phyloP scores from a whole-genome alignment of 2,113 vertebrate genomes.

The Pontoporia blainvillei region DNA sequence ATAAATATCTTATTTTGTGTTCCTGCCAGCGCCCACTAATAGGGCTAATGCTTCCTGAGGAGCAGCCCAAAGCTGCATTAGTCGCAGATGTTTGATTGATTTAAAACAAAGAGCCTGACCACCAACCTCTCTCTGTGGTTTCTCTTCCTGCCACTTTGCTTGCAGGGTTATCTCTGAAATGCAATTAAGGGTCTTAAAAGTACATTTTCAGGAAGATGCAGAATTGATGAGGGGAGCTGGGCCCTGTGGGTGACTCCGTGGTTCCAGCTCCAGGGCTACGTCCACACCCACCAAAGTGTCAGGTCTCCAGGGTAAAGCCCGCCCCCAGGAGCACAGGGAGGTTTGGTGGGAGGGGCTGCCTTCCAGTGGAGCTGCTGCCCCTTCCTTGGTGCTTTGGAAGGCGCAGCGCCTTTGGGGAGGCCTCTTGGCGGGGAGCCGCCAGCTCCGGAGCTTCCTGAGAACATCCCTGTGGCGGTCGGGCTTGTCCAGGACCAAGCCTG shows the following conservation, averaged over 20 bases:
- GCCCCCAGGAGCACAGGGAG: neutral
- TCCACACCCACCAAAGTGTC: conserved; percentile 1
- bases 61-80: conserved; percentile 97
- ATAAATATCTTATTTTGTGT: conserved; percentile 89
- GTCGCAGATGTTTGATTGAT: conserved; percentile 96
- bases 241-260: conserved; percentile 78
- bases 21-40: conserved; percentile 95
- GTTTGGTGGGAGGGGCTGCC: neutral
- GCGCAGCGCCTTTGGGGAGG: neutral
- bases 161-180: conserved; percentile 96
- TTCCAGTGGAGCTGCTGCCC: neutral
- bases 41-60: conserved; percentile 99
- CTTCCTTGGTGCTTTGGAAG: neutral
- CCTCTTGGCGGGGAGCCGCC: neutral
- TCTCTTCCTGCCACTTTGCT: conserved; percentile 95
- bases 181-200: conserved; percentile 98
- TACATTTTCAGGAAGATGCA: conserved; percentile 97
- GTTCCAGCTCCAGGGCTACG: conserved; percentile 64
- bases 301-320: neutral
- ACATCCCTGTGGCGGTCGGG: neutral
- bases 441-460: fast-evolving
- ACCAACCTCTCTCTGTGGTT: conserved; percentile 86
- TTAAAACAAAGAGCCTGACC: conserved; percentile 92
- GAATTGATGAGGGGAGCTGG: conserved; percentile 90
- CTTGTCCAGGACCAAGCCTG: neutral